Evolutionary conservation across 2,888 invertebrate species (phyloP), one percentile per base, ranked within the genome.

Genomic region (Epistrophella euchroma): DNA sequence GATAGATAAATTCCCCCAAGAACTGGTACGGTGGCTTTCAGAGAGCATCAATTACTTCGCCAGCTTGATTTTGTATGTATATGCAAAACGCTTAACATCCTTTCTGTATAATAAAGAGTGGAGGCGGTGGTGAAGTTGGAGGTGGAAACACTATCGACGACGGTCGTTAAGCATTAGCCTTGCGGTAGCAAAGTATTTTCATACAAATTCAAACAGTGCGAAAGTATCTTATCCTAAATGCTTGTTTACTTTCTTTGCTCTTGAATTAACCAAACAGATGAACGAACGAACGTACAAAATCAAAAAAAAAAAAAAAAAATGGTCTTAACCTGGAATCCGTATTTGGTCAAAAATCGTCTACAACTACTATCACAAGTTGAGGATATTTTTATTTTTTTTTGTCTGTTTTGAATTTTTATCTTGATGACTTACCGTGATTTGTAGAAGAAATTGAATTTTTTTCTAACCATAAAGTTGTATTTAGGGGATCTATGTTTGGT

Each of bases 1-100:
- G 86, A 82, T 74, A 86, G 86, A 86, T 86, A 86, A 82, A 86
- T 86, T 86, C 86, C 86, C 77, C 77, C 77, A 78, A 78, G 86
- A 86, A 82, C 86, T 86, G 86, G 86, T 86, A 86, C 86, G 86
- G 86, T 86, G 58, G 82, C 77, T 86, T 86, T 82, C 64, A 32
- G 86, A 82, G 86, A 86, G 82, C 82, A 86, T 86, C 86, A 86
- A 86, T 86, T 86, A 86, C 86, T 71, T 77, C 22, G 50, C 35
- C 15, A 28, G 43, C n/a, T n/a, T n/a, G n/a, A 19, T 22, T 56
- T 15, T 45, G 32, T 35, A n/a, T 75, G 74, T 74, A 73, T 86
- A 86, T 86, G 86, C 86, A 86, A 86, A 86, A 52, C 40, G 72
- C 37, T 52, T 37, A 66, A 56, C 74, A 62, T 55, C 80, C 80